Base-by-base conservation (phyloP, 2,797 vertebrate species). In the Sitta carolinensis region DNA sequence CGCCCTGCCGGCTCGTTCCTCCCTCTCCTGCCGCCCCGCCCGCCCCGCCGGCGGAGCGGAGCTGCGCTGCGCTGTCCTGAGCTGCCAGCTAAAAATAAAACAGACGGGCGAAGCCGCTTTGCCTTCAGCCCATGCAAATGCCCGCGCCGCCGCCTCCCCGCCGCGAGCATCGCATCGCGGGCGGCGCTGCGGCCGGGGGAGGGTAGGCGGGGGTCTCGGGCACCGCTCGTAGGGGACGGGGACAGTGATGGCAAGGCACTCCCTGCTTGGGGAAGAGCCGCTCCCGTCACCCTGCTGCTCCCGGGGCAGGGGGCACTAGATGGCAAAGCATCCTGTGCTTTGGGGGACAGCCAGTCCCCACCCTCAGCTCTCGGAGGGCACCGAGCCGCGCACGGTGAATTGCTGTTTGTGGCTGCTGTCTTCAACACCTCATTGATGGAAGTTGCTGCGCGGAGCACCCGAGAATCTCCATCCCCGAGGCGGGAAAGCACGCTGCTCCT, bases 31-130 rank as follows among this genome's bases (percentile, higher is more conserved):
- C 89, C 87, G 75, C 93, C 87, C 94, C 84, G 69, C 84, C 89
- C 72, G 91, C 84, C 61, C 68, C 64, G 38, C 70, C 45, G 81
- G 88, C 87, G 40, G 70, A 76, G 59, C 42, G 27, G 55, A 42
- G 92, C 70, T 4, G 75, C 36, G 45, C 91, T 57, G 64, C 69
- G 42, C 90, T 66, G 74, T 81, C 48, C 81, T 62, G 77, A 76
- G 81, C 93, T 51, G 67, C 87, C 94, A 36, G 85, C 95, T 96
- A 96, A 96, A 95, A 96, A 97, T 97, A 97, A 95, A 88, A 38
- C 63, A 62, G 87, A 34, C 80, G 70, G 73, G 63, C 16, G 74
- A 89, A 93, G 91, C 90, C 52, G 90, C 94, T 95, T 81, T 94
- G 94, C 94, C 73, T 89, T 40, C 93, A 85, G 78, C 84, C 91